These are phyloP conservation scores for Ferrisia virgata DNA, from an alignment of 2,888 invertebrate genomes.

Conservation along the genomic window DNA sequence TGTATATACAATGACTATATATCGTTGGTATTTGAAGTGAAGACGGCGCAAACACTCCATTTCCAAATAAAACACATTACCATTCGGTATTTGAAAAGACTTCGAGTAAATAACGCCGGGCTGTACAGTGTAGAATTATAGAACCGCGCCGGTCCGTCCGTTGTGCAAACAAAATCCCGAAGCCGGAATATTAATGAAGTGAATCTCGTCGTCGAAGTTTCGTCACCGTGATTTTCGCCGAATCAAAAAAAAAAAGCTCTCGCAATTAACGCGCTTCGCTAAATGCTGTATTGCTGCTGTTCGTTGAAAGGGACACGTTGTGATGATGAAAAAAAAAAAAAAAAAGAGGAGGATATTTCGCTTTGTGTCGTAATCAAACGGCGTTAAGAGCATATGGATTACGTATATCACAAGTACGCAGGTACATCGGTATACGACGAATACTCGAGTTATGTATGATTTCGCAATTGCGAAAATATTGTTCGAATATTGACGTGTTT, in stretches of 20 bases:
- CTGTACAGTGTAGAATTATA: background rate
- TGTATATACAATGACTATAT: slow-evolving; percentile 19
- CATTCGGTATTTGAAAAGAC: slow-evolving; percentile 22
- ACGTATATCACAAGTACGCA: no score
- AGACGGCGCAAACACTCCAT: slow-evolving; percentile 22
- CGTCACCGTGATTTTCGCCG: background rate
- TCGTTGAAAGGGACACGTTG: background rate
- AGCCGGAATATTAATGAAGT: slow-evolving; percentile 18
- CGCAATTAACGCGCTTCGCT: background rate
- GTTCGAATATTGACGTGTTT: background rate
- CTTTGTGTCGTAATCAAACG: background rate
- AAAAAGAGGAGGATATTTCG: no score
- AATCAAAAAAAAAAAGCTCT: background rate
- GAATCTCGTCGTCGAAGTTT: background rate
- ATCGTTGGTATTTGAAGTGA: slow-evolving; percentile 26
- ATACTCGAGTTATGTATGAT: background rate
- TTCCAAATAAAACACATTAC: slow-evolving; percentile 28
- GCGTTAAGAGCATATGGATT: background rate
- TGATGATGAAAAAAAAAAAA: background rate
- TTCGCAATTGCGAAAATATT: background rate
- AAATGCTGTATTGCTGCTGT: background rate
- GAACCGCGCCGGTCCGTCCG: slow-evolving; percentile 7
- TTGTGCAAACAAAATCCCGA: background rate
- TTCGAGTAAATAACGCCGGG: slow-evolving; percentile 18
- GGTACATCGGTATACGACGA: no score